Percentiles rank a stretch among this genome's conserved stretches.
Conservation (phyloP, 2,888 invertebrate genomes). For the Lottia gigantea region DNA sequence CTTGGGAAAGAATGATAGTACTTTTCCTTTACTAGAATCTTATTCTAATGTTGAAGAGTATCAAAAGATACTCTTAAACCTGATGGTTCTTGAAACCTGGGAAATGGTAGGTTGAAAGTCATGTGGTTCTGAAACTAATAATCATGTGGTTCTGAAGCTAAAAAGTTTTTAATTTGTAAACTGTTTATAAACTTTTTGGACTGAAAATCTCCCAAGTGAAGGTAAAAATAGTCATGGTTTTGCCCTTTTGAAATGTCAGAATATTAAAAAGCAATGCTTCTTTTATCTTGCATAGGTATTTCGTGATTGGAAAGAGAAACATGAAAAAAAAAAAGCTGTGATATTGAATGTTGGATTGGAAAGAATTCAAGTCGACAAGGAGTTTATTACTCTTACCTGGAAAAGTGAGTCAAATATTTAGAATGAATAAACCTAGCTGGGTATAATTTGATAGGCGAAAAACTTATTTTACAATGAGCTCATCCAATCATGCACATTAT, state of each 20-base stretch:
- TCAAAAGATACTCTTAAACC: conserved; percentile 41
- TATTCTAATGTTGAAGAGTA: conserved; percentile 44
- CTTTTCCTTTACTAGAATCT: conserved; percentile 35
- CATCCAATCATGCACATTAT: no score
- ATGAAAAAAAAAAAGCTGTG: neutral
- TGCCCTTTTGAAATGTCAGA: no score
- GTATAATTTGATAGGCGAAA: no score
- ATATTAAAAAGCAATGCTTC: neutral
- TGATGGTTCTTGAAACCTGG: conserved; percentile 53
- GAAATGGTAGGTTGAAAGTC: conserved; percentile 46
- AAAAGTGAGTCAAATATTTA: no score
- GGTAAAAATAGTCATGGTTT: no score
- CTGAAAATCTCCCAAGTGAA: no score
- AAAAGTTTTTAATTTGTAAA: no score
- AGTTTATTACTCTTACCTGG: neutral
- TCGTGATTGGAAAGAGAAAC: conserved; percentile 15
- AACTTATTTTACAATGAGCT: no score
- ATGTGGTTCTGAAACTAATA: no score
- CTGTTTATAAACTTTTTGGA: no score
- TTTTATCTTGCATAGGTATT: neutral
- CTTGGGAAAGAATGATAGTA: conserved; percentile 16
- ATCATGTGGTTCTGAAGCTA: no score
- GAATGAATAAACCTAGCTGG: no score
- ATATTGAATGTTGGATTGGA: neutral
- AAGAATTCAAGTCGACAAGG: neutral